Conservation (phyloP, 2,797 vertebrate genomes). For the Sandelia bainsii region DNA sequence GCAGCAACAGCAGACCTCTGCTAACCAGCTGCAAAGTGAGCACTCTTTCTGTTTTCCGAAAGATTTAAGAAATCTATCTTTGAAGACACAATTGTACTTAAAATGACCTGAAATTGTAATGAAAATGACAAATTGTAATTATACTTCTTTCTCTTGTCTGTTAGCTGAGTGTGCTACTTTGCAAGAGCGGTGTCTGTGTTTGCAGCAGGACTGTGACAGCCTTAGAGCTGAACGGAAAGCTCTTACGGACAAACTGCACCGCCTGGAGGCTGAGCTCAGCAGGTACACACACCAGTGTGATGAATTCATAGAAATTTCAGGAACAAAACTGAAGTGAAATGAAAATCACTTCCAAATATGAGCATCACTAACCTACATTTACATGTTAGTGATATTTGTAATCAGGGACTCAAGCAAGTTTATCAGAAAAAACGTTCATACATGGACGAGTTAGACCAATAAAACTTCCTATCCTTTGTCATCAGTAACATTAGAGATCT, state of each 20-base stretch:
- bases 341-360: no score
- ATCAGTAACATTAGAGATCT: no score
- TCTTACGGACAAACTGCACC: constrained; percentile 89
- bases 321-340: no score
- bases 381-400: no score
- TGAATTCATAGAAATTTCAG: not conserved
- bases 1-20: constrained; percentile 87
- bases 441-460: no score
- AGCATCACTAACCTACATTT: no score
- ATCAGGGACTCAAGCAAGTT: no score
- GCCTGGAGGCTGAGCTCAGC: constrained; percentile 90
- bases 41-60: not conserved
- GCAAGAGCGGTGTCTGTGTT: constrained; percentile 86
- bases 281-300: constrained; percentile 66
- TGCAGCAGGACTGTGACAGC: constrained; percentile 90
- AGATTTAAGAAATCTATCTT: no score
- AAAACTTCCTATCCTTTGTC: no score
- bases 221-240: constrained; percentile 89
- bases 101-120: no score
- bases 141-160: not conserved
- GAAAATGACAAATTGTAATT: not conserved
- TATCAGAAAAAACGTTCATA: no score
- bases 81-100: no score
- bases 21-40: constrained; percentile 88
- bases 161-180: constrained; percentile 90